Evolutionary conservation across 2,797 vertebrate species (phyloP), one percentile per base, ranked within the genome.

Genomic region (Emys orbicularis): DNA sequence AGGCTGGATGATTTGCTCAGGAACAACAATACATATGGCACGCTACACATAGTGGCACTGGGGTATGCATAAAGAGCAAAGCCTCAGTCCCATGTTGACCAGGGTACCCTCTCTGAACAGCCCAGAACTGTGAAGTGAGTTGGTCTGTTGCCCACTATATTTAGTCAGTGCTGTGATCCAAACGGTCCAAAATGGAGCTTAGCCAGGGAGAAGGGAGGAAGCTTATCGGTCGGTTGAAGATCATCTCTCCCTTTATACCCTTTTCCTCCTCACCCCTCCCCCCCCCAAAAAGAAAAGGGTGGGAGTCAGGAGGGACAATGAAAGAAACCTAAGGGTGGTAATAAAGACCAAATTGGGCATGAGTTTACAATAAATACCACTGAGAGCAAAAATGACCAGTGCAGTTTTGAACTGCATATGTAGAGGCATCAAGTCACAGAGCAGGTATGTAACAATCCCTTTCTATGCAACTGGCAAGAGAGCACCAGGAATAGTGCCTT

Each of bases 81-180:
- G 92, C 4, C 21, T 80, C 18, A 82, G 0, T 87, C 29, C 23
- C 5, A 0, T 1, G 5, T n/a, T 52, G 6, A 94, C 13, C n/a
- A 83, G 2, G 3, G 3, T 50, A 12, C 12, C 9, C 9, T 95
- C 87, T 95, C 86, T 4, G 1, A 57, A 86, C 61, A 54, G 34
- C 44, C 10, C 34, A 83, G 82, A 54, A 54, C 4, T 16, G 21
- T 44, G 41, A 56, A 19, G 16, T 25, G 1, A 1, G 9, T 56
- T 82, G 59, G 19, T 0, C 59, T 65, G 0, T 50, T 23, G 31
- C 47, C 54, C 41, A 8, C 1, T 23, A 87, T 83, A 85, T 59
- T 84, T 3, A 18, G n/a, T 10, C 1, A 79, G 31, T 83, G 37
- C 29, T 12, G 61, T 50, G 5, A 1, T 85, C 90, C 37, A n/a